Evolutionary conservation across 1,140 invertebrate genomes (phyloP).

Genomic region (Scaptomyza montana): DNA sequence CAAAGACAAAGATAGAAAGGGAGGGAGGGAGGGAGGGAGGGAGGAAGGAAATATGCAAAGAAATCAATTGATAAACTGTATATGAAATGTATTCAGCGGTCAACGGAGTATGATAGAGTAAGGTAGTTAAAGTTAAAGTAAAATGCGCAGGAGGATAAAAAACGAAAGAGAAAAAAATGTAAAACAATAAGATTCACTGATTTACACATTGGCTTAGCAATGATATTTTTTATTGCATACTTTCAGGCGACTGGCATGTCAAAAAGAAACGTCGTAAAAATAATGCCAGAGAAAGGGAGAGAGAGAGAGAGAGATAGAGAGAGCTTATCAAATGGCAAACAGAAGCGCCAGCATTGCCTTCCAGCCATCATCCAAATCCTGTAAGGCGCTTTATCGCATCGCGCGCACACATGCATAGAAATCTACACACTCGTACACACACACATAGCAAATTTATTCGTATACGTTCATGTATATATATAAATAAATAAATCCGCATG

Average conservation of each 20-base stretch:
- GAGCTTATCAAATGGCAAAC: conserved; percentile 78
- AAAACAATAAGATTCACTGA: conserved; percentile 78
- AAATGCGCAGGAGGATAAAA: not conserved
- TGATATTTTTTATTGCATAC: conserved; percentile 77
- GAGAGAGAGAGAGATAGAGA: not conserved
- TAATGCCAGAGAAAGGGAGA: conserved; percentile 70
- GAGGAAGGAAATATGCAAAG: conserved; percentile 13
- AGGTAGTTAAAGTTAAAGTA: conserved; percentile 3
- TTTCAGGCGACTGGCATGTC: conserved; percentile 56
- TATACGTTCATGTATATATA: conserved; percentile 31
- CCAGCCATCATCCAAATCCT: conserved; percentile 71
- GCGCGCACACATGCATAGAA: conserved; percentile 53
- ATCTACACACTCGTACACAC: not conserved
- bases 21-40: too few species aligned
- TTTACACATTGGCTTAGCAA: conserved; percentile 78
- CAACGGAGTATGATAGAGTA: not conserved
- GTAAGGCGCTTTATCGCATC: conserved; percentile 80
- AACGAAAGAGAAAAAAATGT: conserved; percentile 47
- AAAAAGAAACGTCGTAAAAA: conserved; percentile 71
- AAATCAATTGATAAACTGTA: conserved; percentile 42
- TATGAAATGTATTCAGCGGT: conserved; percentile 16
- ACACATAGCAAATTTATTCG: not conserved
- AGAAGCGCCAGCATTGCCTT: conserved; percentile 61
- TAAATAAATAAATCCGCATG: conserved; percentile 76
- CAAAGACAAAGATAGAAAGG: too few species aligned